A percentile compares a stretch with the other conserved stretches of the same genome.
These are phyloP conservation scores for Mus pahari DNA, from an alignment of 2,113 vertebrate genomes.

Conservation along the genomic window DNA sequence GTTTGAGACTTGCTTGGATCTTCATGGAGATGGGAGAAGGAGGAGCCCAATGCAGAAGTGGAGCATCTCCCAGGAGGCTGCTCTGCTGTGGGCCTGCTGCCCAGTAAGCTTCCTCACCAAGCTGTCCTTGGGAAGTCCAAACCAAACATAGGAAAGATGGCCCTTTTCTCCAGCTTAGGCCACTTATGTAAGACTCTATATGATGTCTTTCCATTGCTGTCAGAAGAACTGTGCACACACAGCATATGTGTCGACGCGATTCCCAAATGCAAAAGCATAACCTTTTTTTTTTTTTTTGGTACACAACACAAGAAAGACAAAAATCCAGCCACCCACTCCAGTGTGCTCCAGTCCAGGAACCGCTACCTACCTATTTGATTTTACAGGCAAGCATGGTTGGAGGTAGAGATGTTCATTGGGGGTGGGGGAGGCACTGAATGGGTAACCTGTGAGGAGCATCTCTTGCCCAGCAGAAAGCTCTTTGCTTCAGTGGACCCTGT, in stretches of 20 bases:
- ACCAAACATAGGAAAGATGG: not conserved
- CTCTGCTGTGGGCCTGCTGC: not conserved
- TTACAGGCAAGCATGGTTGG: not conserved
- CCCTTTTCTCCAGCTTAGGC: not conserved
- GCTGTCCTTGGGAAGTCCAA: not conserved
- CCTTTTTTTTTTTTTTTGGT: not conserved
- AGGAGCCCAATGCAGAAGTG: not conserved
- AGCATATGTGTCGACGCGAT: not conserved
- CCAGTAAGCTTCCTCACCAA: not conserved
- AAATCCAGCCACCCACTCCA: not conserved
- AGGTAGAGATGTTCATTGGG: not conserved
- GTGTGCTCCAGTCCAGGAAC: not conserved
- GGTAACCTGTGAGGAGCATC: not conserved
- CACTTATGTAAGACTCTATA: not conserved
- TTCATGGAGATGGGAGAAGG: not conserved
- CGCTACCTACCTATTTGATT: not conserved
- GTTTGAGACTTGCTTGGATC: not conserved
- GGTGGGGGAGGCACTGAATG: not conserved
- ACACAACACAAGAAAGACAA: not conserved
- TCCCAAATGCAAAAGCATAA: not conserved
- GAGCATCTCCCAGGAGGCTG: not conserved
- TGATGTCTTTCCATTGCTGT: not conserved
- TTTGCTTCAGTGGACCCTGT: not conserved
- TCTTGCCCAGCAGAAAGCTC: not conserved
- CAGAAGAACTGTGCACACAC: not conserved